Base-by-base conservation (phyloP, 1,140 invertebrate genomes). In the Zaprionus kolodkinae region DNA sequence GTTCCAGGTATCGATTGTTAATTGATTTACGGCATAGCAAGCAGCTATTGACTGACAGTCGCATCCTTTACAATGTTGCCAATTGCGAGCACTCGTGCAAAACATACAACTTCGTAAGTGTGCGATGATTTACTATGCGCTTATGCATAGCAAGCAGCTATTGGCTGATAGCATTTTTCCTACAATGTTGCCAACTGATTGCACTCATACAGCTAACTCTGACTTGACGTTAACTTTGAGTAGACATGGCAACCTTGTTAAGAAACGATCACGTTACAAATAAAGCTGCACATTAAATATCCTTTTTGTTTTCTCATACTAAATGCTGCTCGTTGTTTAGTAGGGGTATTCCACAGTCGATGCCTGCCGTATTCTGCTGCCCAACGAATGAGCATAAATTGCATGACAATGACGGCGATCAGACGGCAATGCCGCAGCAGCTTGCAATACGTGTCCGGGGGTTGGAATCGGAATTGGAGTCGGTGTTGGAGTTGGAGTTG, bases 321-420 rank as follows among this genome's bases (percentile, higher is more conserved):
- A 30, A 2, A 30, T 30, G 27, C 27, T 30, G 27, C 27, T 30
- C 27, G 27, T 45, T 45, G n/a, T 10, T 45, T 3, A 45, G 50
- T 11, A 9, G 13, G 7, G 35, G 33, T 11, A 6, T 13, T 17
- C 9, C 25, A 4, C 15, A 66, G 63, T 52, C 25, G 54, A 52
- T 54, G 48, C 3, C 1, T 30, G 40, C 4, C 21, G 6, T 36
- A 25, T 11, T 54, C 12, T 36, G 33, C 10, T 9, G 38, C 38
- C 38, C 38, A 13, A 3, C 4, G 50, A 59, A 63, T 57, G 61
- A 21, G 59, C 70, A 66, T 73, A 68, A 66, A 67, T 73, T 61
- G 62, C 57, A 36, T 50, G 50, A 56, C n/a, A 50, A 56, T 48
- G 59, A 60, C 25, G 17, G 6, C 40, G 40, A 60, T 43, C 25